These are phyloP conservation scores for Ruditapes philippinarum DNA, from an alignment of 1,140 invertebrate species.

Conservation along the genomic window DNA sequence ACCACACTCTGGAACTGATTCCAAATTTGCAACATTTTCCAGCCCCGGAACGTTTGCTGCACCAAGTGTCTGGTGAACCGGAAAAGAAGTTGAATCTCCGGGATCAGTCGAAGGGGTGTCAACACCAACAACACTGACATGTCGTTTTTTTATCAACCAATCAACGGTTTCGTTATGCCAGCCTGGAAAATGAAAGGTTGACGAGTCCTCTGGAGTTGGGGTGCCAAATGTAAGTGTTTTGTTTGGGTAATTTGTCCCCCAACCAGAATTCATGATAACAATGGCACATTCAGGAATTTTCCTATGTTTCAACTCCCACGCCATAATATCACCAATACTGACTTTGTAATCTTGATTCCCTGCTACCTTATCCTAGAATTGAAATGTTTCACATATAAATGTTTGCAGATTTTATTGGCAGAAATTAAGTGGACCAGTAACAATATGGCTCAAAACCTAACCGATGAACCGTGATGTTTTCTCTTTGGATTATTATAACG, in stretches of 20 bases:
- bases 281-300: conserved; percentile 72
- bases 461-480: no score
- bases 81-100: conserved; percentile 75
- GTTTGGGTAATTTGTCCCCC: conserved; percentile 76
- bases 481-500: no score
- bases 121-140: conserved; percentile 69
- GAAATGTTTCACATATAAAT: no score
- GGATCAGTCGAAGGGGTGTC: conserved; percentile 78
- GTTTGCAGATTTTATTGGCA: no score
- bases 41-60: conserved; percentile 69
- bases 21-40: conserved; percentile 74
- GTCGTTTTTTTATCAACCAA: conserved; percentile 77
- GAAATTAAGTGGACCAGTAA: no score
- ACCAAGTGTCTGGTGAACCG: conserved; percentile 72
- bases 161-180: conserved; percentile 71
- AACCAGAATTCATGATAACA: conserved; percentile 81
- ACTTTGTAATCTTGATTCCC: conserved; percentile 72
- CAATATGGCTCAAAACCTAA: no score
- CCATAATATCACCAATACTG: conserved; percentile 69
- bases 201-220: conserved; percentile 34
- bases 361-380: conserved; percentile 67
- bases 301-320: conserved; percentile 76
- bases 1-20: conserved; percentile 70
- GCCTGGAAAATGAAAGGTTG: conserved; percentile 77
- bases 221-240: conserved; percentile 71